A percentile compares a stretch with the other conserved stretches of the same genome.
Conservation (phyloP, 1,140 invertebrate genomes). For the Himalopsyche phryganea region DNA sequence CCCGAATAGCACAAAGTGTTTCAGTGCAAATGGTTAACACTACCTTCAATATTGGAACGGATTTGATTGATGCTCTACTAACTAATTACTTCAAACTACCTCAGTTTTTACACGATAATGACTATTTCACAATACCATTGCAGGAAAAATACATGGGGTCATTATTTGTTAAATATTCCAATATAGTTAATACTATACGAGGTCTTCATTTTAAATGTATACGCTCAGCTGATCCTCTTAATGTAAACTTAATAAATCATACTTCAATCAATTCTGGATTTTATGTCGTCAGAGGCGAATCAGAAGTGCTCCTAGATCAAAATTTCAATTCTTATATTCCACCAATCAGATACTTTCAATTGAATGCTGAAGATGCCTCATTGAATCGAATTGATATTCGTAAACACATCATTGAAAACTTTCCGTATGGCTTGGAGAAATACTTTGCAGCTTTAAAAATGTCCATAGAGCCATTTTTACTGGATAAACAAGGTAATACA, state of each 20-base stretch:
- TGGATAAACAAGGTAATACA: conserved; percentile 44
- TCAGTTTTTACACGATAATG: conserved; percentile 44
- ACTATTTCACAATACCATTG: conserved; percentile 45
- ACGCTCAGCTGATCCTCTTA: neutral
- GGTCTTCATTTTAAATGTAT: conserved; percentile 48
- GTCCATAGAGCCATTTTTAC: conserved; percentile 44
- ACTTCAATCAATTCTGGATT: conserved; percentile 38
- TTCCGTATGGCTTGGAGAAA: conserved; percentile 43
- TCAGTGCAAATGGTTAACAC: conserved; percentile 23
- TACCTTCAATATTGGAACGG: conserved; percentile 41
- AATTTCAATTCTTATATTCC: conserved; percentile 44
- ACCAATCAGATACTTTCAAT: neutral
- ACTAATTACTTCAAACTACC: conserved; percentile 48
- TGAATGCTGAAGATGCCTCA: no score
- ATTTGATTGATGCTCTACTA: conserved; percentile 46
- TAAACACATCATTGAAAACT: conserved; percentile 31
- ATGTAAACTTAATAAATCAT: neutral
- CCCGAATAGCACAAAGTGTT: conserved; percentile 16
- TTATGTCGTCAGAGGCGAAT: conserved; percentile 48
- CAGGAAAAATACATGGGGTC: conserved; percentile 41
- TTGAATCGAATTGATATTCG: conserved; percentile 36
- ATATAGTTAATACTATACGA: conserved; percentile 40
- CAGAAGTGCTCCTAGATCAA: conserved; percentile 46
- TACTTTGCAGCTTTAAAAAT: conserved; percentile 47
- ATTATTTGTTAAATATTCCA: conserved; percentile 47